A percentile compares a stretch with the other conserved stretches of the same genome.
phyloP scores from a whole-genome alignment of 1,140 invertebrate genomes.

The Drosophila truncata region DNA sequence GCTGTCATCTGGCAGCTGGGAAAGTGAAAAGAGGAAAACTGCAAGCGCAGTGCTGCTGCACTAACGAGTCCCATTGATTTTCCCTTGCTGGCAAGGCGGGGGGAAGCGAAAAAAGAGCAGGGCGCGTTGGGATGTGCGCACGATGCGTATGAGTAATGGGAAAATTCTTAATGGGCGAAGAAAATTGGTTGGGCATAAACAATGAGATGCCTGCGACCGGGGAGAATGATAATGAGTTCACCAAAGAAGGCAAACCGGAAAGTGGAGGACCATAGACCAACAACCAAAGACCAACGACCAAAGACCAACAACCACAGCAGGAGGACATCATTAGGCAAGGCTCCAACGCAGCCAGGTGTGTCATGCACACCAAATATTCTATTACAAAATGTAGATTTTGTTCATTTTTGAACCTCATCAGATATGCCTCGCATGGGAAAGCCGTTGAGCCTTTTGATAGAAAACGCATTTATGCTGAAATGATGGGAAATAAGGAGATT shows the following conservation, averaged over 20 bases:
- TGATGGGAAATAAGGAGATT: not conserved
- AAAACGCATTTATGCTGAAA: slow-evolving; percentile 10
- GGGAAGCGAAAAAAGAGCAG: not conserved
- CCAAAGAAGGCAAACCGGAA: slow-evolving; percentile 12
- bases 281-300: not conserved
- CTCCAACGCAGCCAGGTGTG: slow-evolving; percentile 3
- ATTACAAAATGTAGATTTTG: slow-evolving; percentile 9
- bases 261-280: slow-evolving; percentile 1
- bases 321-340: slow-evolving; percentile 23
- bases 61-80: slow-evolving; percentile 58
- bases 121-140: slow-evolving; percentile 20
- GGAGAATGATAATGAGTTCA: slow-evolving; percentile 47
- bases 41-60: slow-evolving; percentile 34
- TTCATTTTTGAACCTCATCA: not conserved
- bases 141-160: slow-evolving; percentile 57
- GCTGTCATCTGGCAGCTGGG: slow-evolving; percentile 18
- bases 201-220: slow-evolving; percentile 37
- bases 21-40: slow-evolving; percentile 35
- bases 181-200: slow-evolving; percentile 55
- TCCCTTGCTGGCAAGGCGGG: slow-evolving; percentile 7
- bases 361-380: slow-evolving; percentile 37
- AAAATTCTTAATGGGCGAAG: slow-evolving; percentile 59
- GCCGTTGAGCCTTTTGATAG: not conserved
- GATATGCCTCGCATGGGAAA: slow-evolving; percentile 9
- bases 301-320: not conserved